phyloP scores from a whole-genome alignment of 2,797 vertebrate genomes.

The Cryptoblepharus egeriae region DNA sequence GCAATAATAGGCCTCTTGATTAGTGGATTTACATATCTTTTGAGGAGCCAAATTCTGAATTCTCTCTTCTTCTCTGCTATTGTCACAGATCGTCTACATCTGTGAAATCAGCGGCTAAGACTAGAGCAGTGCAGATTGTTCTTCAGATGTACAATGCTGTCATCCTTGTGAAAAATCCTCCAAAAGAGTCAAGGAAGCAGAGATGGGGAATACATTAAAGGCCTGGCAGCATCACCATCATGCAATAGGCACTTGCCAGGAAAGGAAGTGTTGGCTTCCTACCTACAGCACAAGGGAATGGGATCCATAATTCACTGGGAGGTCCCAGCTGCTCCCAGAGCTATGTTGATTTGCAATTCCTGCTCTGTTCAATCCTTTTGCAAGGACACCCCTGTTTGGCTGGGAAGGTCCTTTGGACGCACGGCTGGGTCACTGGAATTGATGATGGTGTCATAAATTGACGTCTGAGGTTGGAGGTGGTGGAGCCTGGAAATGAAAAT shows the following conservation, averaged over 20 bases:
- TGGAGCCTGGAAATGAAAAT: conserved; percentile 20
- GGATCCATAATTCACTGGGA: neutral
- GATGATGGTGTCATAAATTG: neutral
- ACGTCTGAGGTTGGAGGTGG: neutral
- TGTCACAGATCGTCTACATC: conserved; percentile 77
- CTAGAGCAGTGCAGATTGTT: conserved; percentile 68
- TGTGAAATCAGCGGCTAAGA: conserved; percentile 69
- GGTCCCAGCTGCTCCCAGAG: neutral
- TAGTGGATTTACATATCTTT: conserved; percentile 86
- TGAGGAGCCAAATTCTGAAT: conserved; percentile 76
- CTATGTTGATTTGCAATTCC: neutral
- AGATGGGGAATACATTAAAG: conserved; percentile 12
- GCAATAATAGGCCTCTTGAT: conserved; percentile 82
- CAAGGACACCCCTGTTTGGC: neutral
- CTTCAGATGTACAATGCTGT: conserved; percentile 36
- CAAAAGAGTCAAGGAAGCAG: neutral
- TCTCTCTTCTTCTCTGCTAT: conserved; percentile 73
- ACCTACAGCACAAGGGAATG: neutral
- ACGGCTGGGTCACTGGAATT: neutral
- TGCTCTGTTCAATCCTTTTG: accelerated
- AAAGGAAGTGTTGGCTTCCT: neutral
- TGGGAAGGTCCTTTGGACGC: neutral
- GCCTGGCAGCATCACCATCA: too few relatives aligned
- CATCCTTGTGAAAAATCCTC: neutral
- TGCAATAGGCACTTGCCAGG: neutral